A percentile compares a stretch with the other conserved stretches of the same genome.
Evolutionary conservation across 2,113 vertebrate species (phyloP).

Genomic region (Ophthalmolycus amberensis): DNA sequence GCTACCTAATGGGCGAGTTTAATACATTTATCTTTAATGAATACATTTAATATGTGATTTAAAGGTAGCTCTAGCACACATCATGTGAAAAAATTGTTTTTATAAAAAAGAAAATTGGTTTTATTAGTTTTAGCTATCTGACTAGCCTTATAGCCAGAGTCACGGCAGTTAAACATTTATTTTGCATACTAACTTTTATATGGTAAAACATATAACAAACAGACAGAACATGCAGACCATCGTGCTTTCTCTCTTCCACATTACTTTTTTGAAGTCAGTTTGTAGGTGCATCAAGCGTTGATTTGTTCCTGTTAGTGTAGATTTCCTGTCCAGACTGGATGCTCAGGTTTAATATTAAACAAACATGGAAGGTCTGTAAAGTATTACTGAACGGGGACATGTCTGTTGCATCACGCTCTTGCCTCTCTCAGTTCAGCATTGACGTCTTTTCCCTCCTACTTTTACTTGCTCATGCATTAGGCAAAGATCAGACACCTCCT

Average conservation of each 20-base stretch:
- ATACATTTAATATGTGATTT: not conserved
- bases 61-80: not conserved
- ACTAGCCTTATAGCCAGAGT: not conserved
- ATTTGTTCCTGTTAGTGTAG: constrained; percentile 10
- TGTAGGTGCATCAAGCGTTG: not conserved
- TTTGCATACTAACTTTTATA: not conserved
- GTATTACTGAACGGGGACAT: constrained; percentile 38
- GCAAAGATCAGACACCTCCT: constrained; percentile 29
- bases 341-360: not conserved
- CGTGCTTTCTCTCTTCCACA: not conserved
- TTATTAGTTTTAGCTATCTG: no score
- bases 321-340: constrained; percentile 7
- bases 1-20: no score
- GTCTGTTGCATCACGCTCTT: not conserved
- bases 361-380: constrained; percentile 42
- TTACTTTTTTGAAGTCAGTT: not conserved
- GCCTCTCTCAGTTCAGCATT: constrained; percentile 7
- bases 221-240: not conserved
- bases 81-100: not conserved
- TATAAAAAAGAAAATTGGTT: no score
- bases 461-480: constrained; percentile 50
- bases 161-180: not conserved
- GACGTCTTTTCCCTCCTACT: constrained; percentile 45
- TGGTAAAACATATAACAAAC: not conserved
- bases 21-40: no score